These are phyloP conservation scores for Notolepis coatsorum DNA, from an alignment of 2,797 vertebrate species.

Conservation along the genomic window DNA sequence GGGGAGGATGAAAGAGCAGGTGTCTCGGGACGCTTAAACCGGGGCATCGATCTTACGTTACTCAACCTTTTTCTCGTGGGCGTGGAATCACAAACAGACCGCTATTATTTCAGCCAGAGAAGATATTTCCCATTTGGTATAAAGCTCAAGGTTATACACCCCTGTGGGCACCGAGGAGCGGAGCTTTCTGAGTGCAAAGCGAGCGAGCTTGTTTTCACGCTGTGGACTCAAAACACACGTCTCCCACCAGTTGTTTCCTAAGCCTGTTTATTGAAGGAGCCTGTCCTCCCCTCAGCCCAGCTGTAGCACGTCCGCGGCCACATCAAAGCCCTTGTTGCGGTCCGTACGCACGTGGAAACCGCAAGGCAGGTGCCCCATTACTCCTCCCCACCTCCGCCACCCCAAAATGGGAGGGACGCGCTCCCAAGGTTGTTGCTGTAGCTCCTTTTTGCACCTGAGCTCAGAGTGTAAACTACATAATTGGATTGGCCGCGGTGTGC, in stretches of 20 bases:
- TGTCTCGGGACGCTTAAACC: not conserved
- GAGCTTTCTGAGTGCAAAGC: conserved; percentile 2
- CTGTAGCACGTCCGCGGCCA: conserved; percentile 2
- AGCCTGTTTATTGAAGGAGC: conserved; percentile 48
- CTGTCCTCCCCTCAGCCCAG: conserved; percentile 3
- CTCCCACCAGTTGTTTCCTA: conserved; percentile 22
- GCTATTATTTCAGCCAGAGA: conserved; percentile 9
- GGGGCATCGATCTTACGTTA: not conserved
- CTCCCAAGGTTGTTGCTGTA: conserved; percentile 10
- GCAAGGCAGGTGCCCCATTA: conserved; percentile 36
- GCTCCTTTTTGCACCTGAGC: conserved; percentile 57
- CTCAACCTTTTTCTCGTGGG: not conserved
- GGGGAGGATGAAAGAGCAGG: conserved; percentile 13
- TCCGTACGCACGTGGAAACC: conserved; percentile 36
- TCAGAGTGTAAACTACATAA: conserved; percentile 62
- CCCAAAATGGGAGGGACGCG: conserved; percentile 12
- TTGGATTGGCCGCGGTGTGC: conserved; percentile 71
- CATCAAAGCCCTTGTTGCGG: conserved; percentile 27
- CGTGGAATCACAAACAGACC: conserved; percentile 1
- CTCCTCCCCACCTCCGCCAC: conserved; percentile 21
- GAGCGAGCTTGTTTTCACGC: conserved; percentile 35
- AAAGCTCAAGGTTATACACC: not conserved
- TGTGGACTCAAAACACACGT: conserved; percentile 18
- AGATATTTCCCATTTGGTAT: not conserved
- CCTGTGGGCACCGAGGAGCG: conserved; percentile 6